Conservation (phyloP, 2,888 invertebrate species). For the Schizaphis graminum region DNA sequence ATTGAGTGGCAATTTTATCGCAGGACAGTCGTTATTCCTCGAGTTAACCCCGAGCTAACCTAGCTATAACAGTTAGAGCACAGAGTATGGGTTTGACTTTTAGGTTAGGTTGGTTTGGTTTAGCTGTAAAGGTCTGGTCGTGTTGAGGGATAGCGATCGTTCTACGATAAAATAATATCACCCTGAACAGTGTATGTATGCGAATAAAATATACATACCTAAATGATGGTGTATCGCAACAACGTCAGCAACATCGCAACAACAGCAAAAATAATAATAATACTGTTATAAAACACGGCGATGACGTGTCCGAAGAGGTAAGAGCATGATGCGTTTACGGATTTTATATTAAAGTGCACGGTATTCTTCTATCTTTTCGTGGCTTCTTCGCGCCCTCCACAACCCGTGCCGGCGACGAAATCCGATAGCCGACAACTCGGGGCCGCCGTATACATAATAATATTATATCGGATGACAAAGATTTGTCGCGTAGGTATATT, state of each 20-base stretch:
- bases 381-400: background rate
- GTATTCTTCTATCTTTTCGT: background rate
- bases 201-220: background rate
- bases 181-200: background rate
- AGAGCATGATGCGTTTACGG: conserved; percentile 29
- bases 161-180: background rate
- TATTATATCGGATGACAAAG: background rate
- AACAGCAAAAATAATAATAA: background rate
- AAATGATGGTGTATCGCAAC: background rate
- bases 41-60: background rate
- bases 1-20: background rate
- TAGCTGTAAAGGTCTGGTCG: background rate
- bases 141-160: background rate
- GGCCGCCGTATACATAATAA: background rate
- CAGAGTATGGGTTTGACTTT: background rate
- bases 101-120: background rate
- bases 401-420: background rate
- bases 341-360: conserved; percentile 20
- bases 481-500: background rate
- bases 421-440: background rate
- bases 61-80: background rate
- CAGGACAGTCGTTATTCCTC: background rate
- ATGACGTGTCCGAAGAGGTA: conserved; percentile 22
- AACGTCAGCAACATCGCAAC: background rate
- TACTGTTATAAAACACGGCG: background rate